Evolutionary conservation across 2,888 invertebrate genomes (phyloP).

Genomic region (Apodemia zela): DNA sequence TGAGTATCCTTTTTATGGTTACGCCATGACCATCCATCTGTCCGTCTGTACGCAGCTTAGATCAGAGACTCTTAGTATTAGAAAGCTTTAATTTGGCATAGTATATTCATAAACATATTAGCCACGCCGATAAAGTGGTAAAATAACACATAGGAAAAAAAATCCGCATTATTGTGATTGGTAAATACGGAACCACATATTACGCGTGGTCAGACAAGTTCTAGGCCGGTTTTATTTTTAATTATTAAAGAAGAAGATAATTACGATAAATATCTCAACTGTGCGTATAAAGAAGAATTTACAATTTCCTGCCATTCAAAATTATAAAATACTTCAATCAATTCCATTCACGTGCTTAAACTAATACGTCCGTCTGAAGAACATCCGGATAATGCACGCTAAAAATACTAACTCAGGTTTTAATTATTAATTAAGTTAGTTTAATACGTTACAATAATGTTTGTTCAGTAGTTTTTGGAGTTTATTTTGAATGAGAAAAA

Average conservation of each 20-base stretch:
- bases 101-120: too few relatives aligned
- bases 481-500: too few relatives aligned
- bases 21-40: too few relatives aligned
- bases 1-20: too few relatives aligned
- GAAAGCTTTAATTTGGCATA: too few relatives aligned
- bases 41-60: too few relatives aligned
- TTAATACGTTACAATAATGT: background rate
- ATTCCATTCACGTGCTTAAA: slow-evolving; percentile 19
- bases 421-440: background rate
- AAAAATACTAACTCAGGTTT: slow-evolving; percentile 47
- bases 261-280: background rate
- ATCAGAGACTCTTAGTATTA: too few relatives aligned
- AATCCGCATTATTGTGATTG: too few relatives aligned
- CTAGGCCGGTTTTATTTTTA: background rate
- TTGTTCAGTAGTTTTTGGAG: background rate
- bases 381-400: slow-evolving; percentile 43
- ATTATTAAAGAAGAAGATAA: background rate
- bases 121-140: too few relatives aligned
- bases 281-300: background rate
- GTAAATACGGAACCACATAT: too few relatives aligned
- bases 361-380: slow-evolving; percentile 14
- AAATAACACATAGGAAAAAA: too few relatives aligned
- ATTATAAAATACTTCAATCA: background rate
- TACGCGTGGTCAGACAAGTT: too few relatives aligned
- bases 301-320: background rate